Conservation (phyloP, 2,797 vertebrate species). For the Alectoris magna region DNA sequence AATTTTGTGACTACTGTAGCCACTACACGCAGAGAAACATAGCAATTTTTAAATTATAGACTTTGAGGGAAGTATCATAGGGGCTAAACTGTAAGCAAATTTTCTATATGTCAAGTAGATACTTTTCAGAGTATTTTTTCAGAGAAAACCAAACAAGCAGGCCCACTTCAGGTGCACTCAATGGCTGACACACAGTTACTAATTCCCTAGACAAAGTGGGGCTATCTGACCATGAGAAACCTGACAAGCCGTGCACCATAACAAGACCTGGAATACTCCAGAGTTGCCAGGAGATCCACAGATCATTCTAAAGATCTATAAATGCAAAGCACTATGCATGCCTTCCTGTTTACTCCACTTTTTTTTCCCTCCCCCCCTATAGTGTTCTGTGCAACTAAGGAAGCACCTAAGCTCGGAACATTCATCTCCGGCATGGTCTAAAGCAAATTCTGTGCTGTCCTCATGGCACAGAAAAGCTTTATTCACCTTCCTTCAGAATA, state of each 20-base stretch:
- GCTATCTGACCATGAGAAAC: too few species aligned
- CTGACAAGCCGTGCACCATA: too few species aligned
- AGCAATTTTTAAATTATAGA: neutral
- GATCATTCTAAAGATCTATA: neutral
- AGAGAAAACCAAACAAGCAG: neutral
- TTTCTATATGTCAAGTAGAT: neutral
- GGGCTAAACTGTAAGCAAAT: neutral
- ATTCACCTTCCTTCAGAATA: neutral
- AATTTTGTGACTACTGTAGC: neutral
- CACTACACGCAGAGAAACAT: neutral
- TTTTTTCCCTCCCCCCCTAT: too few species aligned
- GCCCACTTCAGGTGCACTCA: neutral
- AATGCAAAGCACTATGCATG: too few species aligned
- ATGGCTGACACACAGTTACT: neutral
- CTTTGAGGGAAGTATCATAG: too few species aligned
- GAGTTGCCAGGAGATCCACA: neutral
- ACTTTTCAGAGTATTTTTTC: neutral
- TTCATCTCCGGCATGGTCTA: neutral
- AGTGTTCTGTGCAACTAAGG: neutral
- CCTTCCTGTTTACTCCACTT: neutral
- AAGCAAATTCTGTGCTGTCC: neutral
- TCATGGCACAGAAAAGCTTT: neutral
- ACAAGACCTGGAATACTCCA: neutral
- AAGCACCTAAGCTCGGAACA: neutral
- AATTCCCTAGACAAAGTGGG: neutral